Conservation (phyloP, 2,888 invertebrate species). For the Pheosia gnoma region DNA sequence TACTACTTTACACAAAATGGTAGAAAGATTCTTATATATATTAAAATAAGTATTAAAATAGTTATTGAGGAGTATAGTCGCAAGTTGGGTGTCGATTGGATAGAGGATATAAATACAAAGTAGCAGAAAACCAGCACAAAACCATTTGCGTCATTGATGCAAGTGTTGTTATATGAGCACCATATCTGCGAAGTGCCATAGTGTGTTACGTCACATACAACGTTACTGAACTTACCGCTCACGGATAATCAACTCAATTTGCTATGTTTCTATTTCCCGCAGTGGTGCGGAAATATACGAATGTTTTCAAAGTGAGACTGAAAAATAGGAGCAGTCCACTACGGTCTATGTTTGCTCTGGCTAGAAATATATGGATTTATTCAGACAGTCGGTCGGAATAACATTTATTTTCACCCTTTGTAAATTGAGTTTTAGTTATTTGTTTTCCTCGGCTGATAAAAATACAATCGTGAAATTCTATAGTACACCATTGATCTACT, state of each 20-base stretch:
- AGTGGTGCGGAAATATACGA: slow-evolving; percentile 10
- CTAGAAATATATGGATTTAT: slow-evolving; percentile 1
- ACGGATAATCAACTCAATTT: slow-evolving; percentile 26
- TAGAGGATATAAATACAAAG: too few species aligned
- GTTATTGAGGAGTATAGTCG: too few species aligned
- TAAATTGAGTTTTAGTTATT: not conserved
- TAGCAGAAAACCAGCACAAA: not conserved
- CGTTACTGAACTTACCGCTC: slow-evolving; percentile 5
- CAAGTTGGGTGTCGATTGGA: too few species aligned
- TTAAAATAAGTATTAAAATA: too few species aligned
- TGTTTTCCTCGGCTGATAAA: too few species aligned
- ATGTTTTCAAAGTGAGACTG: not conserved
- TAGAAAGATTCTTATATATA: too few species aligned
- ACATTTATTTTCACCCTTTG: not conserved
- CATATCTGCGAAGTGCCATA: too few species aligned
- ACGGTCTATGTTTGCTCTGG: not conserved
- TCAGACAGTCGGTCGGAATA: not conserved
- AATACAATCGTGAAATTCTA: too few species aligned
- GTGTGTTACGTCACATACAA: too few species aligned
- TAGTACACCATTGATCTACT: too few species aligned
- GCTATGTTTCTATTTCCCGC: slow-evolving; percentile 15
- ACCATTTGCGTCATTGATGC: not conserved
- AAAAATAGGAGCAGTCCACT: slow-evolving; percentile 1
- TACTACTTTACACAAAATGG: too few species aligned
- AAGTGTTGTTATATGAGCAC: too few species aligned